These are phyloP conservation scores for Lagopus muta DNA, from an alignment of 2,113 vertebrate species.

Conservation along the genomic window DNA sequence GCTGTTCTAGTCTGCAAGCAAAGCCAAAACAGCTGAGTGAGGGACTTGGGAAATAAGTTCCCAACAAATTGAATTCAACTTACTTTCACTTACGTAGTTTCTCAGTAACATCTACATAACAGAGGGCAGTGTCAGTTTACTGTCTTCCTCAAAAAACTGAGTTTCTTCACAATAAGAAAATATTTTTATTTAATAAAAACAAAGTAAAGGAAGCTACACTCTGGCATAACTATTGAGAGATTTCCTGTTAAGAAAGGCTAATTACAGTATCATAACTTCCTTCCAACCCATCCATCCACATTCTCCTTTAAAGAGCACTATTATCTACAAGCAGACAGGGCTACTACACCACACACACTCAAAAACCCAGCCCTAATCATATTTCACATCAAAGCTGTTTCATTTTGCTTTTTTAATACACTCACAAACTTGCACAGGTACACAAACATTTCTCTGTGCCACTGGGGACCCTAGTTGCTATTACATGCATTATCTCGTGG, in stretches of 20 bases:
- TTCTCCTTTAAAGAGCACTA: slow-evolving; percentile 42
- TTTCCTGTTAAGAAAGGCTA: slow-evolving; percentile 52
- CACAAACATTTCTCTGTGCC: no score
- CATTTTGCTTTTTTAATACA: neutral
- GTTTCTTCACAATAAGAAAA: slow-evolving; percentile 8
- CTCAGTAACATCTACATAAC: neutral
- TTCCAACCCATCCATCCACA: slow-evolving; percentile 59
- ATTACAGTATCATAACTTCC: slow-evolving; percentile 57
- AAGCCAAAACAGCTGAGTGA: neutral
- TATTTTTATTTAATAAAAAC: no score
- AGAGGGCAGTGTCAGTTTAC: neutral
- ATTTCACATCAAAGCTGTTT: neutral
- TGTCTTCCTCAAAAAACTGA: neutral
- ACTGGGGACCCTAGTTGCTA: neutral
- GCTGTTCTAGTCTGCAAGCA: neutral
- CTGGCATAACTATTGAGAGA: neutral
- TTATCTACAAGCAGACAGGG: neutral
- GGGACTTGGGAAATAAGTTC: neutral
- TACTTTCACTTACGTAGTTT: slow-evolving; percentile 4
- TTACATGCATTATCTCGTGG: neutral
- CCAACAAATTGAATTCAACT: neutral
- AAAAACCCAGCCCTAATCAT: neutral
- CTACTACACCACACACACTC: neutral
- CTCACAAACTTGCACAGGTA: neutral
- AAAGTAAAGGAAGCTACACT: slow-evolving; percentile 33